These are phyloP conservation scores for Platichthys flesus DNA, from an alignment of 2,113 vertebrate species.

Conservation along the genomic window DNA sequence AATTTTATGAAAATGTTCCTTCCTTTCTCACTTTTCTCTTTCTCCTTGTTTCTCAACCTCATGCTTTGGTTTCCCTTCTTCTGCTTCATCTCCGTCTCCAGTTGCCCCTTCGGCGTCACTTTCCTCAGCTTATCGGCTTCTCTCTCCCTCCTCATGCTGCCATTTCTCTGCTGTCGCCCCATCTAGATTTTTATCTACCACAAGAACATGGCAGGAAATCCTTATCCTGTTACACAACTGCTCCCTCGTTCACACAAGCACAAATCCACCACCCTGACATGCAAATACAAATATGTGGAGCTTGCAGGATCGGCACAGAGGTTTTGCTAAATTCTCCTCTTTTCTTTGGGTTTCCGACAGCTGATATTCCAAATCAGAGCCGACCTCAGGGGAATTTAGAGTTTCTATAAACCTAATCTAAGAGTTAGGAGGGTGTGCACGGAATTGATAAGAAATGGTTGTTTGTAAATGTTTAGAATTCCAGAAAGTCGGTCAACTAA, in stretches of 20 bases:
- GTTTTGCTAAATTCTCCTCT: background rate
- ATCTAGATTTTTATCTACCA: slow-evolving; percentile 53
- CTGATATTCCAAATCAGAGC: background rate
- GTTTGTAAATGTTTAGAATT: slow-evolving; percentile 16
- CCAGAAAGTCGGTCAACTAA: background rate
- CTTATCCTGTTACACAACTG: slow-evolving; percentile 62
- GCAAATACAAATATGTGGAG: slow-evolving; percentile 29
- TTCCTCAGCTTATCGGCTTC: slow-evolving; percentile 37
- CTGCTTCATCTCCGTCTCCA: slow-evolving; percentile 50
- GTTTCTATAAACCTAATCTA: background rate
- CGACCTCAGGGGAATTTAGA: background rate
- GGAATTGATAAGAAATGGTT: background rate
- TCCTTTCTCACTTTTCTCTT: background rate
- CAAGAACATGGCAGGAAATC: slow-evolving; percentile 64
- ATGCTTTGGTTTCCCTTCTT: slow-evolving; percentile 13
- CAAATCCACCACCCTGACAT: slow-evolving; percentile 30
- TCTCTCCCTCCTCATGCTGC: slow-evolving; percentile 17
- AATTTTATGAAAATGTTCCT: background rate
- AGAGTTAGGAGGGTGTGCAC: background rate
- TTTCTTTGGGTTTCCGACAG: too few relatives aligned
- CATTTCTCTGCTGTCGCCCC: slow-evolving; percentile 29
- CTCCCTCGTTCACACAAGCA: slow-evolving; percentile 18
- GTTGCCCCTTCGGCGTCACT: slow-evolving; percentile 24
- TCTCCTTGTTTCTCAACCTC: background rate
- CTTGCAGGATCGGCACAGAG: slow-evolving; percentile 9